Percentiles rank a stretch among this genome's conserved stretches.
Evolutionary conservation across 2,113 vertebrate species (phyloP).

Genomic region (Oenanthe melanoleuca): DNA sequence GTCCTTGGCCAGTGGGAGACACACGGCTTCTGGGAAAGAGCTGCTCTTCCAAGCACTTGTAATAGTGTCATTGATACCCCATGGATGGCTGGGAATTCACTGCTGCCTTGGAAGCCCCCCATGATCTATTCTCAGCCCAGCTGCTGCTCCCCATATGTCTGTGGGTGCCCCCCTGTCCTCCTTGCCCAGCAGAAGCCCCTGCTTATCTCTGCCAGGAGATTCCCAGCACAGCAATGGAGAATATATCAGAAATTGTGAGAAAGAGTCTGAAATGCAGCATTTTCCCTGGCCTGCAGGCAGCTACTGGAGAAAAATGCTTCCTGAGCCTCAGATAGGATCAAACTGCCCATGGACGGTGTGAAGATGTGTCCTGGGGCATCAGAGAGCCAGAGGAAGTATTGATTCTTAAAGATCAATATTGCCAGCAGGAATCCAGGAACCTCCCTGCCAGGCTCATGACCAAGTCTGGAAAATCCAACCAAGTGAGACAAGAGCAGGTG

Average conservation of each 20-base stretch:
- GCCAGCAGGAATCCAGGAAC: not conserved
- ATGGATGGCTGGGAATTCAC: not conserved
- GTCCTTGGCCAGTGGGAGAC: not conserved
- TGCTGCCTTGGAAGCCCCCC: not conserved
- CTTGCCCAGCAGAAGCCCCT: not conserved
- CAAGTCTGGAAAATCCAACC: not conserved
- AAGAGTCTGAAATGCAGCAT: not conserved
- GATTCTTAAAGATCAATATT: not conserved
- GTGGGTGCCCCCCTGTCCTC: not conserved
- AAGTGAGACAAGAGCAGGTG: not conserved
- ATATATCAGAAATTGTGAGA: not conserved
- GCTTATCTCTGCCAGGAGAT: not conserved
- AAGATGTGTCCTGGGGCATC: not conserved
- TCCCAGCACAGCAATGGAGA: not conserved
- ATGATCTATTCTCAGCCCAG: not conserved
- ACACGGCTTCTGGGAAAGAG: rapidly evolving
- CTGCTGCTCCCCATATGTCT: not conserved
- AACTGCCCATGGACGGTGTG: not conserved
- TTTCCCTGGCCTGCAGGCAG: not conserved
- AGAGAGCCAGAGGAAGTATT: not conserved
- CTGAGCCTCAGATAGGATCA: not conserved
- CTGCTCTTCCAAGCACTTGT: not conserved
- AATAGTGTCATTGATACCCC: not conserved
- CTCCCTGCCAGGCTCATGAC: not conserved
- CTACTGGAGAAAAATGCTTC: not conserved